Evolutionary conservation across 2,888 invertebrate genomes (phyloP).

Genomic region (Drosophila mettleri): DNA sequence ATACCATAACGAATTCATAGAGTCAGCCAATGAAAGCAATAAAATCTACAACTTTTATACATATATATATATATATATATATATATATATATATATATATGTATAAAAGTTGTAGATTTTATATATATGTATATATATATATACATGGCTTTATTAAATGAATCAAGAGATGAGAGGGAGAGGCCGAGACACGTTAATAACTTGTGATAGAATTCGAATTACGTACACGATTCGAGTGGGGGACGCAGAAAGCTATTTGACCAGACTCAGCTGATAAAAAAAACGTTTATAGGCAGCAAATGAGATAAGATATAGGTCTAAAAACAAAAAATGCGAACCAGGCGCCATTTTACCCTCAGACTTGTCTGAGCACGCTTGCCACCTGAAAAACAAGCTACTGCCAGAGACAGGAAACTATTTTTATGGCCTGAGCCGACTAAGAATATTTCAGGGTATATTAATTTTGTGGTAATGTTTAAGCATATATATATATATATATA

Average conservation of each 20-base stretch:
- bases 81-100: neutral
- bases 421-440: too few species aligned
- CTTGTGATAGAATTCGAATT: constrained; percentile 48
- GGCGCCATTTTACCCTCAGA: neutral
- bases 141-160: constrained; percentile 59
- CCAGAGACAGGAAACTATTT: neutral
- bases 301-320: constrained; percentile 17
- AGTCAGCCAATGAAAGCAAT: constrained; percentile 37
- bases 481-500: too few species aligned
- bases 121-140: neutral
- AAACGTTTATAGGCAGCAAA: constrained; percentile 1
- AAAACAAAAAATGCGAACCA: neutral
- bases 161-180: neutral
- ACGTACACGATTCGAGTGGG: constrained; percentile 10
- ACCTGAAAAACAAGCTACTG: neutral
- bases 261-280: constrained; percentile 24
- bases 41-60: constrained; percentile 28
- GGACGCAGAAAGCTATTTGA: constrained; percentile 13
- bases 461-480: too few species aligned
- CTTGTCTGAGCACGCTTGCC: constrained; percentile 1
- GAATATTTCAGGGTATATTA: too few species aligned
- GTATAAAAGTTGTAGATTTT: too few species aligned
- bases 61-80: neutral
- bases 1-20: constrained; percentile 31
- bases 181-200: constrained; percentile 18